Conservation (phyloP, 2,797 vertebrate genomes). For the Pseudochirops corinnae region DNA sequence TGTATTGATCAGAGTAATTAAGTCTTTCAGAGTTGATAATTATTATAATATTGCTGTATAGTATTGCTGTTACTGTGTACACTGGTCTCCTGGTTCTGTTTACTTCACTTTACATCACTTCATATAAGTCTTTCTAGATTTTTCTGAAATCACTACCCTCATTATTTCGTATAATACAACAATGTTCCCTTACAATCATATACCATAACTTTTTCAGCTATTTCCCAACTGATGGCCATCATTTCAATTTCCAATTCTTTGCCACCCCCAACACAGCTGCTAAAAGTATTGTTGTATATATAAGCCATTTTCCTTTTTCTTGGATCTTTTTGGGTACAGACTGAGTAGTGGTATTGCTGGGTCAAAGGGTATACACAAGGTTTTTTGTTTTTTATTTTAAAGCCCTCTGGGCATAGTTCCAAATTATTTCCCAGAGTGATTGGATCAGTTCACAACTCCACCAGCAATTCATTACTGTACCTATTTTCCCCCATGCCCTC, state of each 20-base stretch:
- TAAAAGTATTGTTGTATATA: neutral
- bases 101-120: too few relatives aligned
- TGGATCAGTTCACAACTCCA: neutral
- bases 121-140: too few relatives aligned
- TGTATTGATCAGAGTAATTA: too few relatives aligned
- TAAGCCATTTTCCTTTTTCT: neutral
- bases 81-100: too few relatives aligned
- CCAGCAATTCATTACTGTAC: neutral
- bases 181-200: too few relatives aligned
- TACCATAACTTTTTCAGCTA: too few relatives aligned
- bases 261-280: neutral
- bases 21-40: too few relatives aligned
- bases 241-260: neutral
- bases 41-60: too few relatives aligned
- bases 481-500: neutral
- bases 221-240: too few relatives aligned
- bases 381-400: neutral
- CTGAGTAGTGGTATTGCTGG: neutral
- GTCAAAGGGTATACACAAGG: neutral
- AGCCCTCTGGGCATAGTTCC: neutral
- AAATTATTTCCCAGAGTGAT: neutral
- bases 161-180: too few relatives aligned
- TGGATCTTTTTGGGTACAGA: neutral
- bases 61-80: too few relatives aligned
- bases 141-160: too few relatives aligned